phyloP scores from a whole-genome alignment of 1,140 invertebrate genomes.

The Hetaerina americana region DNA sequence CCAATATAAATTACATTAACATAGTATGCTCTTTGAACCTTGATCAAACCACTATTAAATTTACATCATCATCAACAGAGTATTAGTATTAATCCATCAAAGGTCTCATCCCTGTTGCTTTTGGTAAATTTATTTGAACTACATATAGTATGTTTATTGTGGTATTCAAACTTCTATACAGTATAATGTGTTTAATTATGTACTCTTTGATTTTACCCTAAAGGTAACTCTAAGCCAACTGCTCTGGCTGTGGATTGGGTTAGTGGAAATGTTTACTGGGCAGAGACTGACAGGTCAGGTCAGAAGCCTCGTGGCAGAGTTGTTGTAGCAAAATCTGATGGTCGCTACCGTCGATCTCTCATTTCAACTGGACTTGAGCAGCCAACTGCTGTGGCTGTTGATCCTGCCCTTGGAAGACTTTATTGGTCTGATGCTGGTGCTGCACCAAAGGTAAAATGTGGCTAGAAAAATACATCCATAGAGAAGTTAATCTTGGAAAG shows the following conservation, averaged over 20 bases:
- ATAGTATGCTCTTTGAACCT: no score
- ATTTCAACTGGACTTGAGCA: slow-evolving; percentile 49
- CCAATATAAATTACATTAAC: no score
- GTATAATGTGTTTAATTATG: background rate
- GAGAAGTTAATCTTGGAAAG: no score
- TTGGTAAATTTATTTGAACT: no score
- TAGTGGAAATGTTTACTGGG: slow-evolving; percentile 87
- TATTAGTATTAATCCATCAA: no score
- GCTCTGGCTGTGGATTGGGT: slow-evolving; percentile 85
- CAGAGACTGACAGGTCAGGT: slow-evolving; percentile 59
- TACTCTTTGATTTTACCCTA: slow-evolving; percentile 15
- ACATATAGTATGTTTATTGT: no score
- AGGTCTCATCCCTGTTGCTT: no score
- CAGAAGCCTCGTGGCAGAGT: slow-evolving; percentile 42
- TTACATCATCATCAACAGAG: no score
- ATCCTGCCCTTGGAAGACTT: slow-evolving; percentile 72
- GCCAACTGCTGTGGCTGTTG: slow-evolving; percentile 74
- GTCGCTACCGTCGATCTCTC: slow-evolving; percentile 70
- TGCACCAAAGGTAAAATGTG: slow-evolving; percentile 43
- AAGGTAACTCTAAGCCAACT: slow-evolving; percentile 64
- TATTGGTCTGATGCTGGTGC: slow-evolving; percentile 82
- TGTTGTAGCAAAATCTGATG: slow-evolving; percentile 78
- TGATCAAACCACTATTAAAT: no score
- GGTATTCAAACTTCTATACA: no score
- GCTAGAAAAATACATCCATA: no score